phyloP scores from a whole-genome alignment of 2,797 vertebrate genomes.

The Cuculus canorus region DNA sequence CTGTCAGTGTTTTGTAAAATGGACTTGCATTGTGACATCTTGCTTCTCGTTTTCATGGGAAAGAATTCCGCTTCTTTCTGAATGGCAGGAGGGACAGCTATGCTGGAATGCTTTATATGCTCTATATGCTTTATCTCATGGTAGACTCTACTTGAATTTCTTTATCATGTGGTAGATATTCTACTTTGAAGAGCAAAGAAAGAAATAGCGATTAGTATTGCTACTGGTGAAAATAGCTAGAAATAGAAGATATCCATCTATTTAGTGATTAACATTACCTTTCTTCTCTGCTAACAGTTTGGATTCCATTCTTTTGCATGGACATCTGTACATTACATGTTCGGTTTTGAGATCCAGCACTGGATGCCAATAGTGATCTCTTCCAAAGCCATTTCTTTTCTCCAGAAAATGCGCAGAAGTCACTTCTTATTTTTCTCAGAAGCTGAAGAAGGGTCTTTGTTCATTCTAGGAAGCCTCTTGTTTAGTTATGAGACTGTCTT shows the following conservation, averaged over 20 bases:
- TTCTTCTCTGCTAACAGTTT: not conserved
- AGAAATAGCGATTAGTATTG: not conserved
- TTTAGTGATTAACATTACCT: not conserved
- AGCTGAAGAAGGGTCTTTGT: not conserved
- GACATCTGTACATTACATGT: not conserved
- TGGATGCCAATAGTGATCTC: not conserved
- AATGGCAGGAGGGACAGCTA: not conserved
- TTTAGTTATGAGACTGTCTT: not conserved
- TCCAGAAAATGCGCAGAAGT: not conserved
- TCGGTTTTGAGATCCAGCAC: not conserved
- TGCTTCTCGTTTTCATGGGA: not conserved
- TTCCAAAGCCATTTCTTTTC: not conserved
- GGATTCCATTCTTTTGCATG: not conserved
- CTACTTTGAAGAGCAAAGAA: not conserved
- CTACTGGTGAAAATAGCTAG: not conserved
- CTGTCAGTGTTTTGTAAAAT: not conserved
- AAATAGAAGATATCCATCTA: not conserved
- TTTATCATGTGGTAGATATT: not conserved
- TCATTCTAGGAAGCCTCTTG: not conserved
- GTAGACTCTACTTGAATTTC: too few relatives aligned
- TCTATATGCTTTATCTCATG: not conserved
- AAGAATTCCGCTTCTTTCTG: not conserved
- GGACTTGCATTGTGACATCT: not conserved
- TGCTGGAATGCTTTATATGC: too few relatives aligned
- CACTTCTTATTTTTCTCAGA: not conserved